Evolutionary conservation across 1,140 invertebrate species (phyloP).

Genomic region (Aporrectodea caliginosa): DNA sequence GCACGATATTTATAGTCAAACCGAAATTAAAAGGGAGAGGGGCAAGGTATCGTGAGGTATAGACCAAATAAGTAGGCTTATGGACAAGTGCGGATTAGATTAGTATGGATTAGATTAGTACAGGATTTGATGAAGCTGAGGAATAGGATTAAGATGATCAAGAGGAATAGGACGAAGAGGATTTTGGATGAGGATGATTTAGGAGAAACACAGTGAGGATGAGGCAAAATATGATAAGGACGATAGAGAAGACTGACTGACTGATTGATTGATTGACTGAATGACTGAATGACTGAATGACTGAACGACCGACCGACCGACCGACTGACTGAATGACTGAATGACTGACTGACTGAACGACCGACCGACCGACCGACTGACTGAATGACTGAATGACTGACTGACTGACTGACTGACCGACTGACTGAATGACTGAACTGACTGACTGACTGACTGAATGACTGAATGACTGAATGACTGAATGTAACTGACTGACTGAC

Average conservation of each 20-base stretch:
- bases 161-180: too few species aligned
- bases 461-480: conserved; percentile 36
- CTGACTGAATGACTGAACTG: conserved; percentile 32
- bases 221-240: too few species aligned
- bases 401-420: conserved; percentile 32
- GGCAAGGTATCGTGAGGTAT: too few species aligned
- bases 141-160: too few species aligned
- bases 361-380: conserved; percentile 38
- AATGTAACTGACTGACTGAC: conserved; percentile 32
- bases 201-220: too few species aligned
- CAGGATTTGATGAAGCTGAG: too few species aligned
- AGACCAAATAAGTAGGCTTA: too few species aligned
- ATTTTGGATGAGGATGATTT: too few species aligned
- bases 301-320: conserved; percentile 28
- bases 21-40: too few species aligned
- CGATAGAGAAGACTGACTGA: conserved; percentile 33
- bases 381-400: conserved; percentile 39
- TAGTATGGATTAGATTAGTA: too few species aligned
- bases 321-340: conserved; percentile 24
- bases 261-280: conserved; percentile 37
- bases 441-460: conserved; percentile 33
- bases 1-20: too few species aligned
- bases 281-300: conserved; percentile 37
- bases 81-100: too few species aligned
- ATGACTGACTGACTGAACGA: conserved; percentile 37